Conservation (phyloP, 2,797 vertebrate genomes). For the Meriones psammophilus region DNA sequence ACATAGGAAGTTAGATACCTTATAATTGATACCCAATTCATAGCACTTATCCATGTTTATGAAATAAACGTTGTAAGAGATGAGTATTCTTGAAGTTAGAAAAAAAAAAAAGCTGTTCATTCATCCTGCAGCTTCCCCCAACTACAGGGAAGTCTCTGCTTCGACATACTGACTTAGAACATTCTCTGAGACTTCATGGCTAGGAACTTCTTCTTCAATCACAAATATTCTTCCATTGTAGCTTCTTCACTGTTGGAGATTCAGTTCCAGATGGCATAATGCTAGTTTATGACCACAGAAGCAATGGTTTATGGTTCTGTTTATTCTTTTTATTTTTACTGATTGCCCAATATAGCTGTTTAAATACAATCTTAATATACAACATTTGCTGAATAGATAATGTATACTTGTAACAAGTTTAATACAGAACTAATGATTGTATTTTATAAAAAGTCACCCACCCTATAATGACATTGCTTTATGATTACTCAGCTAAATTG, state of each 20-base stretch:
- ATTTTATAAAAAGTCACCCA: neutral
- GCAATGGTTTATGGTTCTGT: neutral
- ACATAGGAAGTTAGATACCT: slow-evolving; percentile 1
- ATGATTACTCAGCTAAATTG: neutral
- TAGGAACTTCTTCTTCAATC: neutral
- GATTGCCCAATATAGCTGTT: neutral
- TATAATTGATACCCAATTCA: neutral
- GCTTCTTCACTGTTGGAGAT: neutral
- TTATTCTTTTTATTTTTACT: neutral
- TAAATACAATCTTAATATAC: neutral
- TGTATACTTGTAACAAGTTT: slow-evolving; percentile 10
- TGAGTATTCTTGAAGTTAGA: neutral
- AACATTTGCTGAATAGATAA: slow-evolving; percentile 42
- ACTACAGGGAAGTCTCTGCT: neutral
- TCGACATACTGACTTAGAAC: slow-evolving; percentile 37
- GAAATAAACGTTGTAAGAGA: neutral
- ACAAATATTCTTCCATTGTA: slow-evolving; percentile 55
- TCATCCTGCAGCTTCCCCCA: neutral
- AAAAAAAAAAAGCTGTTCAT: neutral
- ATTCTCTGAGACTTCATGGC: slow-evolving; percentile 14
- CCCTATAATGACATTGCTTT: neutral
- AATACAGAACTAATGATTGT: neutral
- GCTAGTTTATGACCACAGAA: neutral
- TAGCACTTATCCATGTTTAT: neutral
- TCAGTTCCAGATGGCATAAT: neutral